Base-by-base conservation (phyloP, 1,140 invertebrate species). In the Eciton burchellii region DNA sequence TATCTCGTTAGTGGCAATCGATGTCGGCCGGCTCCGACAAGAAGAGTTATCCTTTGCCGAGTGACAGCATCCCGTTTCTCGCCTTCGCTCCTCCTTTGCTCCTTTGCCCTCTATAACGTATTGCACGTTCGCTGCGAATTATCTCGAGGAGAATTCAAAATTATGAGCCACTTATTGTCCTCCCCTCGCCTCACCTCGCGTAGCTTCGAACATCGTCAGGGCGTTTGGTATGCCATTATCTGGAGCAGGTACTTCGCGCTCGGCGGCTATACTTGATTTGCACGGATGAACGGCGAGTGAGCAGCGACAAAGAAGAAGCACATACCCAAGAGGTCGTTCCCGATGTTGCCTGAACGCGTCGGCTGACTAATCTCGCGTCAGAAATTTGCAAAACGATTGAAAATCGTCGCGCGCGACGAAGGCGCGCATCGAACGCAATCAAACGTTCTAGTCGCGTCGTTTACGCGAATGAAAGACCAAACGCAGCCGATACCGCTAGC, bases 1-100 rank as follows among this genome's bases (percentile, higher is more conserved):
- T 81, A 81, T 81, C 70, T 81, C 73, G 77, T 81, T 81, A 81
- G 70, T 19, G 70, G 68, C 70, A 81, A 81, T 81, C 77, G 54
- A 81, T 81, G 73, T 83, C 29, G 77, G 49, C 43, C 52, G 45
- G 70, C 49, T 57, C 35, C 29, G 74, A 70, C 24, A 49, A 79
- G 74, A 45, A 21, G 41, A 79, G 63, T 70, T 79, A 79, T 57
- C 63, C 63, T n/a, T n/a, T 70, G 63, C 70, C 63, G 70, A 68
- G 70, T 70, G 41, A 70, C 45, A 63, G 63, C 49, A 79, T 79
- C 56, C 70, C 74, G 52, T 35, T 79, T 70, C 63, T 79, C 56
- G 16, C 70, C 68, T 57, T 57, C 63, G 12, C 43, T 12, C 21
- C 21, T 45, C 43, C 19, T 56, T 57, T 35, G 29, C 16, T 35